Evolutionary conservation across 2,888 invertebrate species (phyloP), one percentile per base, ranked within the genome.

Genomic region (Melanostoma scalare): DNA sequence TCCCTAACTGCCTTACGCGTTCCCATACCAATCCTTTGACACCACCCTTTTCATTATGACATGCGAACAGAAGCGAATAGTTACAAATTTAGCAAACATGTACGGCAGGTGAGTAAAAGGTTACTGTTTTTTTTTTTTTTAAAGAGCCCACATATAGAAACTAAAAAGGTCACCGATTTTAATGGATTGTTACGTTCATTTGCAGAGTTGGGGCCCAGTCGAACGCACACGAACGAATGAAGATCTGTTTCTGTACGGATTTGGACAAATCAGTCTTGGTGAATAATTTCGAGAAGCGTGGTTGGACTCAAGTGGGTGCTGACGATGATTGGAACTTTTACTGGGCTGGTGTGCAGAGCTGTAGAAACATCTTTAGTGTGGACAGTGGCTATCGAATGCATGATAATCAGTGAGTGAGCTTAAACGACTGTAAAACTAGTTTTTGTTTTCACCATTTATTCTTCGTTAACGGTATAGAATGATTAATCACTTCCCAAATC

Each of bases 311-410:
- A 77, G 98, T 97, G 0, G 94, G 94, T 0, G 95, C 96, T 0
- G 97, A 98, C 87, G 98, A 97, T 88, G 97, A 98, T 87, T 98
- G 98, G 98, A 97, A 98, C 90, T 95, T 98, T 89, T 98, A 98
- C 90, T 98, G 98, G 98, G 96, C 98, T 3, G 96, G 96, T 75
- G 97, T 97, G 1, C 95, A 95, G 88, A 97, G 96, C n/a, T 97
- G 97, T 87, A 93, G 98, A 75, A 96, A 94, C 88, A 94, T 98
- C 81, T 98, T 98, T 89, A 97, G 97, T 89, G 95, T 97, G 9
- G 98, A 98, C 88, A 96, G 95, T 89, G 97, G 97, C 8, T 98
- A 97, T 91, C 93, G 98, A 87, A 95, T 98, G 94, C 95, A 95
- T 87, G 97, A 98, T 90, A 96, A 97, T 92, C 98, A 98, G 95